A percentile compares a stretch with the other conserved stretches of the same genome.
phyloP scores from a whole-genome alignment of 92 coral and sea anemone species.

The Zoanthus gigantus region DNA sequence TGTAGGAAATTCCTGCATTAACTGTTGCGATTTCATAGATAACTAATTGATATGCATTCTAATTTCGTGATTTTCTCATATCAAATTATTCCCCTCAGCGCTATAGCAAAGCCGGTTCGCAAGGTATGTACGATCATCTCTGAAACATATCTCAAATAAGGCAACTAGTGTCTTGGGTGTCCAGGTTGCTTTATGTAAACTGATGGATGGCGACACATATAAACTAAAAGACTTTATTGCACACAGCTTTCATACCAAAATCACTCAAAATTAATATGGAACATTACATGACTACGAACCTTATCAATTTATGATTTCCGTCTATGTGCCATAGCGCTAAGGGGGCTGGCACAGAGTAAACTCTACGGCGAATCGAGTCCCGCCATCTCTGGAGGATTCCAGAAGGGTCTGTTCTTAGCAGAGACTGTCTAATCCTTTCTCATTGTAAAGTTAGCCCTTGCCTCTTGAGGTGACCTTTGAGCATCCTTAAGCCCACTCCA shows the following conservation, averaged over 20 bases:
- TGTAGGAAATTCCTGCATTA: no score
- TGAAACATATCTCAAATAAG: no score
- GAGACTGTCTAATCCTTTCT: constrained; percentile 29
- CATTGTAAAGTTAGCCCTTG: constrained; percentile 45
- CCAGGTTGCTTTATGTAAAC: no score
- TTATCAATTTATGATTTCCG: constrained; percentile 35
- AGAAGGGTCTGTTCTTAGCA: constrained; percentile 43
- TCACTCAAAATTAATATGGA: neutral
- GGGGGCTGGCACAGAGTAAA: constrained; percentile 51
- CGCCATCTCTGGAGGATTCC: constrained; percentile 59
- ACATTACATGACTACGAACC: neutral
- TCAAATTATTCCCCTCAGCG: no score
- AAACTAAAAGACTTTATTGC: no score
- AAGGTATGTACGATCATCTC: no score
- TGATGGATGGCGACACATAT: no score
- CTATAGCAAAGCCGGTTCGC: no score
- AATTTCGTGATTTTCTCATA: no score
- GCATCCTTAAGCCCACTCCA: constrained; percentile 53
- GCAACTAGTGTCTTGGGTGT: no score
- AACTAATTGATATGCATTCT: no score
- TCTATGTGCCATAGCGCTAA: constrained; percentile 64
- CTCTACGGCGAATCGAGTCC: constrained; percentile 44
- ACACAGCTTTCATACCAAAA: neutral
- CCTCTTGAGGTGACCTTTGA: constrained; percentile 47
- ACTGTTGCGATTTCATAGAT: no score